Base-by-base conservation (phyloP, 2,797 vertebrate genomes). In the Urophycis tenuis region DNA sequence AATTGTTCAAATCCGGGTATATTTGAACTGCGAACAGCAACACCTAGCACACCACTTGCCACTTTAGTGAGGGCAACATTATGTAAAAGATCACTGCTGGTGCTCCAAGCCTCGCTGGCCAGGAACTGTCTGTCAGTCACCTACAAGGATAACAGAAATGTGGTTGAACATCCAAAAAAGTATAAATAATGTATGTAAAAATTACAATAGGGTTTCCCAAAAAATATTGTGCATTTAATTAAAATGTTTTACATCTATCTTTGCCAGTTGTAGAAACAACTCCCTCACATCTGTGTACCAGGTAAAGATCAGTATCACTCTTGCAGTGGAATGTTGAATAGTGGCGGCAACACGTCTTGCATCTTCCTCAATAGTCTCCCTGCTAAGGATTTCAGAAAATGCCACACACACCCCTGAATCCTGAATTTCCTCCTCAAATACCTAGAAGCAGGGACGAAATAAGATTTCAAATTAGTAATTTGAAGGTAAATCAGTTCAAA, bases 51-150 rank as follows among this genome's bases (percentile, higher is more conserved):
- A 14, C 93, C 93, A 1, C 69, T 82, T 22, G 90, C 86, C 6
- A 94, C 89, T 75, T 77, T 81, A 25, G 74, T 78, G 15, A 91
- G 82, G 70, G 79, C 73, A 0, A 79, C 74, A 69, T 91, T 79
- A 71, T 77, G 75, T 29, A 93, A 80, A 30, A 93, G 89, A 60
- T 85, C 76, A 0, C 36, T 53, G 31, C 90, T 93, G 17, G 92
- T 93, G 84, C 93, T 94, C 92, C 92, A 94, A 30, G 92, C 89
- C 72, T 94, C 92, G 72, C 92, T 94, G 81, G 92, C 93, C 33
- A 94, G 78, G 78, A 92, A 93, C 78, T 92, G 90, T 32, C 90
- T 87, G 79, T 88, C 88, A 45, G 87, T 90, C 77, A 91, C 89
- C 90, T 91, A 8, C 11, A 10, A 1, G 29, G 39, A 72, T 33